Evolutionary conservation across 2,113 vertebrate genomes (phyloP).

Genomic region (Clarias batrachus): DNA sequence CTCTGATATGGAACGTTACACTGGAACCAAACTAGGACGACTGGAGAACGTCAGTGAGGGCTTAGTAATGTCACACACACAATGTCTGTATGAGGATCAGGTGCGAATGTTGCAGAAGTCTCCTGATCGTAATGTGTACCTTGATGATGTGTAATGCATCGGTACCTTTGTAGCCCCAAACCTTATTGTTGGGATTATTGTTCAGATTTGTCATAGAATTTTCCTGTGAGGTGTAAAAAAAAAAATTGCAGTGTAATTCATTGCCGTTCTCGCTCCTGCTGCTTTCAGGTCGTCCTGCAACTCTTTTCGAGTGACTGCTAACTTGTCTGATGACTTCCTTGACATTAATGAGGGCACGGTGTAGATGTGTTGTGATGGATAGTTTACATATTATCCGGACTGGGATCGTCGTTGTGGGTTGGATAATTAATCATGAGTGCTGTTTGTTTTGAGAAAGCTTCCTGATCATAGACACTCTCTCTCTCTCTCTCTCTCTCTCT

Average conservation of each 20-base stretch:
- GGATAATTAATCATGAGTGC: not conserved
- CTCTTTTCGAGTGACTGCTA: not conserved
- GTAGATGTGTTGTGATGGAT: not conserved
- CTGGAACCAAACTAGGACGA: too few species aligned
- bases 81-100: too few species aligned
- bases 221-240: not conserved
- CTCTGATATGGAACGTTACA: too few species aligned
- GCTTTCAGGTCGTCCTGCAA: not conserved
- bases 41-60: too few species aligned
- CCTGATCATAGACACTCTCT: not conserved
- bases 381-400: not conserved
- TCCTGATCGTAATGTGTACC: too few species aligned
- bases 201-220: not conserved
- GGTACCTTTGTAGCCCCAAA: not conserved
- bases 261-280: not conserved
- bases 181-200: not conserved
- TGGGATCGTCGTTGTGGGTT: not conserved
- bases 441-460: not conserved
- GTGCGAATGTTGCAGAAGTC: too few species aligned
- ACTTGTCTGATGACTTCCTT: too few species aligned
- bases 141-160: not conserved
- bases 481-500: not conserved
- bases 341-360: too few species aligned
- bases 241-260: not conserved
- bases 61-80: too few species aligned